These are phyloP conservation scores for Aphelocoma californica DNA, from an alignment of 2,797 vertebrate genomes.

Conservation along the genomic window DNA sequence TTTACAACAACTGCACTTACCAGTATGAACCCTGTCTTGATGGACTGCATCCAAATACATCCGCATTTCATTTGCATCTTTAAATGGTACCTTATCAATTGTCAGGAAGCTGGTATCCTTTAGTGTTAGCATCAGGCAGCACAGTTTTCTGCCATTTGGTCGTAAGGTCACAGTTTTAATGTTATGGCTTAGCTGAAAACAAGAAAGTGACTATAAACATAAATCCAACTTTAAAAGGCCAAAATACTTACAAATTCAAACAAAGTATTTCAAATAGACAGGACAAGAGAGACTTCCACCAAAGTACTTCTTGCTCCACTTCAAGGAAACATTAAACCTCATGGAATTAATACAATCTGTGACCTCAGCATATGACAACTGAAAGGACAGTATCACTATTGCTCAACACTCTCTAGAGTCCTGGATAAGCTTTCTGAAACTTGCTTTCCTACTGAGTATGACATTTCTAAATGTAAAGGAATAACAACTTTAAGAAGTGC, in stretches of 20 bases:
- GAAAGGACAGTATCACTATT: background rate
- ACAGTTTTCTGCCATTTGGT: constrained; percentile 76
- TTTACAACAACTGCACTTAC: constrained; percentile 69
- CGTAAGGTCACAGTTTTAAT: constrained; percentile 86
- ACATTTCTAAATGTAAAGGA: background rate
- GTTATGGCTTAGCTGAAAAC: constrained; percentile 89
- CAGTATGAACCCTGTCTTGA: constrained; percentile 81
- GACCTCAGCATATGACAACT: background rate
- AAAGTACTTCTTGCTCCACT: background rate
- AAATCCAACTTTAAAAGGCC: background rate
- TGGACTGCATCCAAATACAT: constrained; percentile 90
- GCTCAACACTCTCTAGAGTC: background rate
- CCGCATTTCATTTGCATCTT: constrained; percentile 86
- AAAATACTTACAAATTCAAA: background rate
- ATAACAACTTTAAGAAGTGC: background rate
- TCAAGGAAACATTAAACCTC: background rate
- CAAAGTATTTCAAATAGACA: background rate
- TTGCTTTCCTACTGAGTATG: background rate
- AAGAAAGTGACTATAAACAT: background rate
- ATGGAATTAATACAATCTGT: background rate
- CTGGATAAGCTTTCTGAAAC: background rate
- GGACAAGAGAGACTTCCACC: background rate
- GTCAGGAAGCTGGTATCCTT: constrained; percentile 87
- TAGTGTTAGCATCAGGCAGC: constrained; percentile 85
- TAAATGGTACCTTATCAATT: constrained; percentile 84